Base-by-base conservation (phyloP, 2,797 vertebrate genomes). In the Acanthiza pusilla region DNA sequence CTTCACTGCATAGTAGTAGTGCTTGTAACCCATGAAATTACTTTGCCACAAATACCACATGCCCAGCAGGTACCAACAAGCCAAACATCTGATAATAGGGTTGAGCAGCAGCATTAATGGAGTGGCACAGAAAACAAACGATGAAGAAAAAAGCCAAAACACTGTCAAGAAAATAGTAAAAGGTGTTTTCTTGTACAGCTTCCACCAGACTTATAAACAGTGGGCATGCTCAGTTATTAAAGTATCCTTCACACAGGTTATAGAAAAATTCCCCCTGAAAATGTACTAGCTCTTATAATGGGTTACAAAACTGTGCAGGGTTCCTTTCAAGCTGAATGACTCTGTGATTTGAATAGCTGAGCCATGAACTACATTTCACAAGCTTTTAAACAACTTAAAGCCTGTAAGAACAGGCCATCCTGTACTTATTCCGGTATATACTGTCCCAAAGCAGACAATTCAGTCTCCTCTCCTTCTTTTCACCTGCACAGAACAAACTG, bases 401-500 rank as follows among this genome's bases (percentile, higher is more conserved):
- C 29, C 75, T 65, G 16, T 23, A 62, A 47, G n/a, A 82, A 55
- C 40, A 63, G 25, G 27, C 16, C 10, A 18, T 85, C 23, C 20
- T 55, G 4, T 19, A 34, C 15, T 1, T 11, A 75, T 51, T 54
- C 47, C 0, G 0, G 22, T 71, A 66, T 43, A 40, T 26, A 38
- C 36, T 30, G 57, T 43, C 61, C 34, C 25, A 70, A 73, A 85
- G 55, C 32, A 60, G 36, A 27, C 43, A 42, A 27, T 34, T 84
- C 30, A 51, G 38, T 19, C 42, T 76, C 70, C 32, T 20, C 21
- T 45, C 29, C 26, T 54, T 61, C 40, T 73, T 34, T 77, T 43
- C 18, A 68, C 38, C 45, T n/a, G 18, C 40, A 50, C 48, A 89
- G 75, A 68, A 61, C 34, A 77, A 58, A 18, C 13, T 38, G 57